Base-by-base conservation (phyloP, 2,888 invertebrate species). In the Drosophila nr. medialis region DNA sequence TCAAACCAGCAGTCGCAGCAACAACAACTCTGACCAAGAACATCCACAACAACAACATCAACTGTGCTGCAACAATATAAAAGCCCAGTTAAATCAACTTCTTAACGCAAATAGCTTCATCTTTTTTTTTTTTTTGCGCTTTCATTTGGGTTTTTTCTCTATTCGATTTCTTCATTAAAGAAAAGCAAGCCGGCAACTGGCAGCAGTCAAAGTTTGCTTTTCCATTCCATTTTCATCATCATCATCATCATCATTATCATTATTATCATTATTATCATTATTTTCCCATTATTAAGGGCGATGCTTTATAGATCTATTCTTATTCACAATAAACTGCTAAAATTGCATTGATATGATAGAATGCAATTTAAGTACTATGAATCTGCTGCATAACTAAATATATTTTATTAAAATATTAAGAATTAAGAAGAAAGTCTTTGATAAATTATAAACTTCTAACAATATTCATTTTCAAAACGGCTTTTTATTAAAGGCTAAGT, bases 101-200 rank as follows among this genome's bases (percentile, higher is more conserved):
- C 64, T 88, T 83, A 80, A 86, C 72, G 81, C 75, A 72, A 86
- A 84, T 83, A 88, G 81, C 75, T 83, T 88, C 71, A 83, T 80
- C 76, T 50, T 11, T 15, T 40, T 42, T 32, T 24, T 24, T 27
- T 51, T 32, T 55, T 49, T 32, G 18, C 11, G 8, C 55, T 13
- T 27, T 38, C 55, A 11, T 4, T 54, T 27, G 15, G 45, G 15
- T 15, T 30, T 15, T 15, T 32, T 51, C 7, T 32, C 24, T 62
- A 73, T 83, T 80, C 77, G 77, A 80, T 76, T 76, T 76, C 83
- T 63, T 64, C 38, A 72, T 15, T 51, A 71, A 69, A 40, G 70
- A 77, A 42, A 75, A 77, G 38, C 56, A 27, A 73, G 32, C 38
- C 34, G 36, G 7, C 32, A 56, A 29, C 55, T 48, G 18, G 49